Base-by-base conservation (phyloP, 2,888 invertebrate species). In the Trichopoda pennipes region DNA sequence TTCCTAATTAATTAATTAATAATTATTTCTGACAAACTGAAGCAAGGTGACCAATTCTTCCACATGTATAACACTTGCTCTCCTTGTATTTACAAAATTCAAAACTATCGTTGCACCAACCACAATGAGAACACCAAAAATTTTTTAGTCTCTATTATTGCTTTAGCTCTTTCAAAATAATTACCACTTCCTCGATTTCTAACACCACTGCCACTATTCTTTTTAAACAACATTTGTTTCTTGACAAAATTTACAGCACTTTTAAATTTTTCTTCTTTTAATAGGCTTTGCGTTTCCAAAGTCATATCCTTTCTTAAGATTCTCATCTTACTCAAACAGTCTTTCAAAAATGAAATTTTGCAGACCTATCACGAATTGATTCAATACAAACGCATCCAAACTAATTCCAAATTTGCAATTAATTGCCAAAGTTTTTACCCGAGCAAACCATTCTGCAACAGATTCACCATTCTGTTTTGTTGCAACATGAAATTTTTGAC, bases 1-100 rank as follows among this genome's bases (percentile, higher is more conserved):
- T 68, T 81, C 80, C 68, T 77, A 77, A 75, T 80, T 81, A 66
- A 84, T n/a, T 61, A 69, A 38, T 68, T 79, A 49, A 78, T 17
- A 73, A 64, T 51, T 55, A 77, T 17, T 70, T 42, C 35, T 42
- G n/a, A 53, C 80, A 84, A 16, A 72, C 28, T 35, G 73, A 55
- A 21, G 73, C 79, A 42, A 81, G 38, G 42, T 81, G 81, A 16
- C 78, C 75, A 28, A 51, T 56, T 78, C 53, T 78, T 16, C 53
- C 74, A 78, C 81, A 81, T 7, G 53, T 51, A 69, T 78, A 58
- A 51, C 83, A 80, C 14, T 51, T 69, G 56, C 69, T 83, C 6
- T 68, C 42, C 60, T 80, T 83, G 42, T 35, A 82, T 66, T n/a
- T 70, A 44, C 79, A 82, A 49, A 17, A 42, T 32, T 76, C 68